Percentiles rank a stretch among this genome's conserved stretches.
Conservation (phyloP, 2,113 vertebrate species). For the Pelodiscus sinensis region DNA sequence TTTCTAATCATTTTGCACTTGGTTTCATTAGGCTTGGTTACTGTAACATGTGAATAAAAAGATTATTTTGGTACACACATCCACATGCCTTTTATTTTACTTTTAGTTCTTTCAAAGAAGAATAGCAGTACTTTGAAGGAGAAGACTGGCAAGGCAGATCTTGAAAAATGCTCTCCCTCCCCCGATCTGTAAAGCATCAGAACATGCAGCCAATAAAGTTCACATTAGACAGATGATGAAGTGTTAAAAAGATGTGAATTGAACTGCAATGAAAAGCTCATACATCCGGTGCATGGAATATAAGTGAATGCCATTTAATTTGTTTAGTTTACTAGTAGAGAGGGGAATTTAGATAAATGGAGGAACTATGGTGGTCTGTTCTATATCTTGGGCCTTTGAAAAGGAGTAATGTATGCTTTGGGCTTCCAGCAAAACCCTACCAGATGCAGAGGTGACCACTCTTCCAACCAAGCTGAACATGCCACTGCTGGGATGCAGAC, state of each 20-base stretch:
- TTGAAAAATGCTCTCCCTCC: conserved; percentile 47
- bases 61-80: background rate
- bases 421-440: background rate
- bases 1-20: conserved; percentile 62
- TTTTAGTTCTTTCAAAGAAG: conserved; percentile 40
- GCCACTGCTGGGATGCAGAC: background rate
- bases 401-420: background rate
- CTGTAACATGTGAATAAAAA: conserved; percentile 41
- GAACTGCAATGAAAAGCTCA: conserved; percentile 77
- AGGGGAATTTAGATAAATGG: conserved; percentile 56
- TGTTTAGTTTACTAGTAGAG: conserved; percentile 64
- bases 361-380: conserved; percentile 37
- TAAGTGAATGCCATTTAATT: conserved; percentile 74
- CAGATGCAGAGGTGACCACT: background rate
- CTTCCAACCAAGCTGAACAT: background rate
- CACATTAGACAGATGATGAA: conserved; percentile 73
- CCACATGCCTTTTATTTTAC: background rate
- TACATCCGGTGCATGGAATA: conserved; percentile 65
- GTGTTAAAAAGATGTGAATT: conserved; percentile 66
- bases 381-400: background rate
- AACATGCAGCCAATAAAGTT: conserved; percentile 73
- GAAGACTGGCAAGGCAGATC: conserved; percentile 19
- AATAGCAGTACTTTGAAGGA: conserved; percentile 38
- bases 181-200: conserved; percentile 52
- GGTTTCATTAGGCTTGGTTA: conserved; percentile 19